Percentiles rank a stretch among this genome's conserved stretches.
Evolutionary conservation across 2,113 vertebrate genomes (phyloP).

Genomic region (Neolamprologus cancellatus): DNA sequence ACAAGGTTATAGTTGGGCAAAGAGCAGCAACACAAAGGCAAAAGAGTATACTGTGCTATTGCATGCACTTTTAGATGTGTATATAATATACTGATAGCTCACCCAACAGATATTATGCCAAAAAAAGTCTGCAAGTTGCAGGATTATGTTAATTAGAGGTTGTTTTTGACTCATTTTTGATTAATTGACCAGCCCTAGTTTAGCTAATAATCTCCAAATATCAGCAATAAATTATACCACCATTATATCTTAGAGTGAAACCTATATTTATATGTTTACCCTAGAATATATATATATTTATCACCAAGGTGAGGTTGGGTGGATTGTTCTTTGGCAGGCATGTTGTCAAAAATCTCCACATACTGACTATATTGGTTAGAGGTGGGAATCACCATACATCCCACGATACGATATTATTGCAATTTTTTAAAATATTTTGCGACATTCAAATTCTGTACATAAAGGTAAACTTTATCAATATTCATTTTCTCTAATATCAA

Average conservation of each 20-base stretch:
- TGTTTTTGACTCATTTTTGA: neutral
- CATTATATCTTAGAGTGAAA: neutral
- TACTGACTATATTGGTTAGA: neutral
- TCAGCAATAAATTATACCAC: neutral
- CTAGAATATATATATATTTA: neutral
- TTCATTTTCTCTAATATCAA: too few species aligned
- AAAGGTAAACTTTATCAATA: too few species aligned
- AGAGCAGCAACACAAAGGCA: neutral
- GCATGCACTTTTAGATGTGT: neutral
- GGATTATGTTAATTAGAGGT: neutral
- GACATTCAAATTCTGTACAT: fast-evolving
- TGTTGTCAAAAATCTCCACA: neutral
- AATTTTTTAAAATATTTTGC: too few species aligned
- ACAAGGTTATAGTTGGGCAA: slow-evolving; percentile 9
- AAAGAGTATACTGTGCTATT: slow-evolving; percentile 18
- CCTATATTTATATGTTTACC: neutral
- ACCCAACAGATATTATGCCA: neutral
- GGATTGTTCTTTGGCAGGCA: neutral
- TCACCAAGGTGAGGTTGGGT: neutral
- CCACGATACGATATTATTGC: too few species aligned
- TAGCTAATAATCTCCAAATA: neutral
- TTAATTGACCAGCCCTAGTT: neutral
- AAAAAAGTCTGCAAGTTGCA: neutral
- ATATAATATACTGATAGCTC: neutral
- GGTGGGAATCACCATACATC: fast-evolving